Percentiles rank a stretch among this genome's conserved stretches.
Conservation (phyloP, 2,888 invertebrate genomes). For the Ophion costatus region DNA sequence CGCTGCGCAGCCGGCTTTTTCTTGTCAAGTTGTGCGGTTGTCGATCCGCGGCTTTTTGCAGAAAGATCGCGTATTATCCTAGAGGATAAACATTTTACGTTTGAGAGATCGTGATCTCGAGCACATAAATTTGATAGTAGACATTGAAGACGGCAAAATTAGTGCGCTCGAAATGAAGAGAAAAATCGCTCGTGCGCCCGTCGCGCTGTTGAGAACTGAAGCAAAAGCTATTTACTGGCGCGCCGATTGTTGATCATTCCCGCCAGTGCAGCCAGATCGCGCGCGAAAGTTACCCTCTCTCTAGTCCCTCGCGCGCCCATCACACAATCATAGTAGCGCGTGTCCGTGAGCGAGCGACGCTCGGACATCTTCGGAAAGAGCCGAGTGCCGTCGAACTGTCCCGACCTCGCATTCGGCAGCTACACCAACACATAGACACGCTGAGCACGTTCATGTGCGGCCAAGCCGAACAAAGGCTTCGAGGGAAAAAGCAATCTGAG, state of each 20-base stretch:
- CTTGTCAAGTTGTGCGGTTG: neutral
- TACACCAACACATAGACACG: no score
- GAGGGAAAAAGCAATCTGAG: no score
- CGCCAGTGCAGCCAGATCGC: no score
- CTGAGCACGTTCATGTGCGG: no score
- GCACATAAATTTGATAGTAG: neutral
- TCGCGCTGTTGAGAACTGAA: constrained; percentile 51
- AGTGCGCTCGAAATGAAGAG: neutral
- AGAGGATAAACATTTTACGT: neutral
- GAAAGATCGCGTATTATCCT: neutral
- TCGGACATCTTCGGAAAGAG: no score
- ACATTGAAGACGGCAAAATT: neutral
- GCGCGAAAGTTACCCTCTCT: no score
- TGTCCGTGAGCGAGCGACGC: no score
- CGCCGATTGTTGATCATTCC: constrained; percentile 58
- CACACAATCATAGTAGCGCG: no score
- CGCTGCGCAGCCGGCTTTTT: constrained; percentile 52
- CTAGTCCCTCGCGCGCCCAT: no score
- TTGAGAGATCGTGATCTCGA: neutral
- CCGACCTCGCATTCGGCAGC: no score
- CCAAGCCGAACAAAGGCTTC: no score
- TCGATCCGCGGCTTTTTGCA: neutral
- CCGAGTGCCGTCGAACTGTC: no score
- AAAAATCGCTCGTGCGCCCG: constrained; percentile 40
- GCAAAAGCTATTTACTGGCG: neutral